Percentiles rank a stretch among this genome's conserved stretches.
Evolutionary conservation across 2,113 vertebrate species (phyloP).

Genomic region (Carettochelys insculpta): DNA sequence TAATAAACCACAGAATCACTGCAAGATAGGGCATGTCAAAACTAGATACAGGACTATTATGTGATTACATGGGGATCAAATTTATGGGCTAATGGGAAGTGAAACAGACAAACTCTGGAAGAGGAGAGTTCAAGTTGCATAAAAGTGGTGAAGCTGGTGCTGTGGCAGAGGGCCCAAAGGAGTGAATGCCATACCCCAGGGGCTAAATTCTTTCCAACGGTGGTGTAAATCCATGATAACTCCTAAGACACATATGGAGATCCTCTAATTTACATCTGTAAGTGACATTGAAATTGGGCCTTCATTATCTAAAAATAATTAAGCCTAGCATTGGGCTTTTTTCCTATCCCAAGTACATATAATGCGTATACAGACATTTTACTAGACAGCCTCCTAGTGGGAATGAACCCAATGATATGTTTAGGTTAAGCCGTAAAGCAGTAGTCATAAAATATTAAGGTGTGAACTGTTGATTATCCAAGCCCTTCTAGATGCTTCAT

Average conservation of each 20-base stretch:
- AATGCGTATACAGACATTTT: background rate
- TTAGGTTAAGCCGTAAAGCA: background rate
- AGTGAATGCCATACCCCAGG: background rate
- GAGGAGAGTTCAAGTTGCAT: background rate
- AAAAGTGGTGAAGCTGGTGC: background rate
- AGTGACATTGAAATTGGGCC: background rate
- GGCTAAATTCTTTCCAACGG: background rate
- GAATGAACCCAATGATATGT: background rate
- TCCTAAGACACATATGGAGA: background rate
- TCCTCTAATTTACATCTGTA: background rate
- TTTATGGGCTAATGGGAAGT: fast-evolving
- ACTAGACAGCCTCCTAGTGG: background rate
- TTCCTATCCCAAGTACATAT: background rate
- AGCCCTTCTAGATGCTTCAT: background rate
- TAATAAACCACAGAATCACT: fast-evolving
- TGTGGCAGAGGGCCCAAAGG: background rate
- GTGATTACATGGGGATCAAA: background rate
- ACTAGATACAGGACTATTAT: fast-evolving
- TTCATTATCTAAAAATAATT: background rate
- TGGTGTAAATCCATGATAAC: background rate
- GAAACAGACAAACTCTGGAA: background rate
- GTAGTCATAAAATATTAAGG: background rate
- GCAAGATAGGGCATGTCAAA: fast-evolving
- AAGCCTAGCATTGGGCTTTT: background rate
- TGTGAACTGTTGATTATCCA: background rate